A percentile compares a stretch with the other conserved stretches of the same genome.
These are phyloP conservation scores for Prunella himalayana DNA, from an alignment of 2,113 vertebrate genomes.

Conservation along the genomic window DNA sequence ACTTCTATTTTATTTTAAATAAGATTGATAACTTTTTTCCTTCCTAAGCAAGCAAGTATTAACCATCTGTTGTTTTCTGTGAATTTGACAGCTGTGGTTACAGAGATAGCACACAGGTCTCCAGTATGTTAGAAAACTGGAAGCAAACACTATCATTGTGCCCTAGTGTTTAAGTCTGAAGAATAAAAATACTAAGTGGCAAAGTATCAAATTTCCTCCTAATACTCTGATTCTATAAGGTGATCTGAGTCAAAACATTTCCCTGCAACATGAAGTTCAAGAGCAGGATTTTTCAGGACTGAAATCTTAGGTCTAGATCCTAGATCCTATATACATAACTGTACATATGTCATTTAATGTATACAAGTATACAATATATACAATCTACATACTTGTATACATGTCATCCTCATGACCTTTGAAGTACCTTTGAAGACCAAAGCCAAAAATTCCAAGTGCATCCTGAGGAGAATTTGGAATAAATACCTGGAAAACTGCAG, in stretches of 20 bases:
- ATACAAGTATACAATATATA: no score
- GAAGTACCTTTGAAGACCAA: accelerated
- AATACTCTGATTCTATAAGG: background rate
- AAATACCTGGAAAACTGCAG: background rate
- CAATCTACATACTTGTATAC: background rate
- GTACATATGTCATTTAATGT: background rate
- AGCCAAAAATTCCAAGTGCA: background rate
- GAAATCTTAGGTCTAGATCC: background rate
- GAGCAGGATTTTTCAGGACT: background rate
- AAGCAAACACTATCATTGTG: background rate
- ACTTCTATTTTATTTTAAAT: background rate
- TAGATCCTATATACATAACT: no score
- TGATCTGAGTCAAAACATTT: background rate
- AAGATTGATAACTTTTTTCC: background rate
- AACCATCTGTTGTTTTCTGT: background rate
- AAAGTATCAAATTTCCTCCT: background rate
- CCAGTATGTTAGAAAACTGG: background rate
- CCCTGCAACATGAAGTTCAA: background rate
- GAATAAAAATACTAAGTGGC: background rate
- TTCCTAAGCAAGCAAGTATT: background rate
- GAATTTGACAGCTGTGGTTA: background rate
- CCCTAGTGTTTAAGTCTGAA: background rate
- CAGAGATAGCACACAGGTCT: background rate
- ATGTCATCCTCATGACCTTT: background rate
- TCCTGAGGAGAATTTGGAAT: background rate